Evolutionary conservation across 2,113 vertebrate species (phyloP).

Genomic region (Fregetta grallaria): DNA sequence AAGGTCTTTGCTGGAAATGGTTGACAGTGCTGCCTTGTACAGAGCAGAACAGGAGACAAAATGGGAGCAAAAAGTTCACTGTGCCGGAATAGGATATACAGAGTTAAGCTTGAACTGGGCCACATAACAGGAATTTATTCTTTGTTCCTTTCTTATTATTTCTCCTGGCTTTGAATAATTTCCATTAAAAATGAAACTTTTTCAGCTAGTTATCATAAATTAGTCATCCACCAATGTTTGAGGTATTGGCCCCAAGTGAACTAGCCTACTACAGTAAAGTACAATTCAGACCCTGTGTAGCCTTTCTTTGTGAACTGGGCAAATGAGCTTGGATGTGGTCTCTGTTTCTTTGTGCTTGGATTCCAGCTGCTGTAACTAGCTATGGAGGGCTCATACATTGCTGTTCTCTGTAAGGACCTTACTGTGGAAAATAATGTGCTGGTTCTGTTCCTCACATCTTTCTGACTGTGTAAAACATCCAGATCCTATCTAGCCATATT

Average conservation of each 20-base stretch:
- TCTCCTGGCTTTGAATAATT: constrained; percentile 4
- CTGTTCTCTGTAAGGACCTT: background rate
- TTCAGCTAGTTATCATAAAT: constrained; percentile 27
- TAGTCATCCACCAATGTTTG: background rate
- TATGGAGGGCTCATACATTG: background rate
- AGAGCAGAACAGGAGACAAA: background rate
- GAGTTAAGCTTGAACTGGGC: background rate
- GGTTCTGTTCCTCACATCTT: constrained; percentile 7
- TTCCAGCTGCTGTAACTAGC: constrained; percentile 4
- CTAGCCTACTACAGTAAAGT: background rate
- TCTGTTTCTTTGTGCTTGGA: background rate
- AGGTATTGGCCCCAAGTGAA: background rate
- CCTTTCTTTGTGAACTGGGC: background rate
- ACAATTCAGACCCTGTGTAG: background rate
- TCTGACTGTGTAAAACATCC: constrained; percentile 22
- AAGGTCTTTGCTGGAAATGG: background rate
- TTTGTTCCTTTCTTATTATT: background rate
- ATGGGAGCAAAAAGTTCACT: background rate
- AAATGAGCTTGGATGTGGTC: background rate
- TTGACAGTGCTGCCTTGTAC: background rate
- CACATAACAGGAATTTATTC: background rate
- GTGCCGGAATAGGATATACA: background rate
- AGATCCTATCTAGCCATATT: constrained; percentile 30
- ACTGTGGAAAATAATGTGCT: background rate
- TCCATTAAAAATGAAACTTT: constrained; percentile 14